Percentiles rank a stretch among this genome's conserved stretches.
phyloP scores from a whole-genome alignment of 1,140 invertebrate genomes.

The Saxidomus purpurata region DNA sequence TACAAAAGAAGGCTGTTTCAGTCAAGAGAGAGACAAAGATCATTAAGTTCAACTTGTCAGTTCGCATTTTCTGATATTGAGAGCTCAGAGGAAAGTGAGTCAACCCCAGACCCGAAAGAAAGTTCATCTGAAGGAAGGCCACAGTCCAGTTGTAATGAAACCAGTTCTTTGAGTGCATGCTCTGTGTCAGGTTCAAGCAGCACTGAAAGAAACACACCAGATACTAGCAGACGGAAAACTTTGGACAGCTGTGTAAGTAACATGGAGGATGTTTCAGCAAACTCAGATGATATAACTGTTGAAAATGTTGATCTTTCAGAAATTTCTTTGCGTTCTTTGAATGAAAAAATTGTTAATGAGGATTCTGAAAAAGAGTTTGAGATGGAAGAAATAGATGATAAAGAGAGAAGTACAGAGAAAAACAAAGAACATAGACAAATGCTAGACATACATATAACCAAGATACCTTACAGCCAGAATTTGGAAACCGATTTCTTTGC shows the following conservation, averaged over 20 bases:
- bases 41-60: not conserved
- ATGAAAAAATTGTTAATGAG: not conserved
- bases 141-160: constrained; percentile 23
- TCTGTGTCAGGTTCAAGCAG: constrained; percentile 18
- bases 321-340: not conserved
- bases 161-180: constrained; percentile 24
- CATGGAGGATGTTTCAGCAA: not conserved
- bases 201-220: constrained; percentile 4
- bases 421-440: too few species aligned
- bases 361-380: not conserved
- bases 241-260: not conserved
- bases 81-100: constrained; percentile 44
- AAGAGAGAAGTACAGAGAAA: not conserved
- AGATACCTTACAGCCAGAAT: too few species aligned
- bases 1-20: not conserved
- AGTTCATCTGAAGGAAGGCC: constrained; percentile 7
- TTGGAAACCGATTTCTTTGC: too few species aligned
- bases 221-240: not conserved
- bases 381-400: not conserved
- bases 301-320: not conserved
- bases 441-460: too few species aligned
- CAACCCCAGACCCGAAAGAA: constrained; percentile 34
- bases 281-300: not conserved
- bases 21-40: not conserved
- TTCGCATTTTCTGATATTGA: constrained; percentile 33